Conservation (phyloP, 2,888 invertebrate species). For the Rhabditophanes sp. region DNA sequence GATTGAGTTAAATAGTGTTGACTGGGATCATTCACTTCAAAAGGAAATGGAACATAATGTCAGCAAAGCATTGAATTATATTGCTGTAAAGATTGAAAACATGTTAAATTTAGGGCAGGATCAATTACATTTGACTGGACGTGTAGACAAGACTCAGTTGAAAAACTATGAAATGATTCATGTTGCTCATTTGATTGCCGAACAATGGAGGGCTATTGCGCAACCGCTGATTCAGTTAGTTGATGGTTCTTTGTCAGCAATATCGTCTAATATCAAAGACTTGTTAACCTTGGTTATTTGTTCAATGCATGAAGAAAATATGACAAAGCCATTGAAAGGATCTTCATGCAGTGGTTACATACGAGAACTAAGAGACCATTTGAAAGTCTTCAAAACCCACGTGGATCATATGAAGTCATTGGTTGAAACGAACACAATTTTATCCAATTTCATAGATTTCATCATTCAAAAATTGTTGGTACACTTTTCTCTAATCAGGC, state of each 20-base stretch:
- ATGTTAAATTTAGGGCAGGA: constrained; percentile 1
- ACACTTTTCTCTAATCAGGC: constrained; percentile 65
- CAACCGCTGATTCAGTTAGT: constrained; percentile 7
- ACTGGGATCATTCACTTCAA: constrained; percentile 28
- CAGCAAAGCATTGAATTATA: constrained; percentile 13
- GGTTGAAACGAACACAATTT: constrained; percentile 58
- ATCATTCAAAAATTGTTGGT: constrained; percentile 72
- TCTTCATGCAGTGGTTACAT: constrained; percentile 14
- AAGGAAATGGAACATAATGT: constrained; percentile 20
- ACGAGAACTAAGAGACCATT: constrained; percentile 20
- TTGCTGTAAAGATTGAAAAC: constrained; percentile 15
- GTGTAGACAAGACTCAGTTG: constrained; percentile 12
- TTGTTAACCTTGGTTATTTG: constrained; percentile 14
- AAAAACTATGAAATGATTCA: constrained; percentile 16
- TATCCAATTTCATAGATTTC: constrained; percentile 61
- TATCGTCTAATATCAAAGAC: constrained; percentile 1
- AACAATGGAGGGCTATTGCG: constrained; percentile 5
- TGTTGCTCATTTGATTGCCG: constrained; percentile 13
- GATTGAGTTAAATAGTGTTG: constrained; percentile 28
- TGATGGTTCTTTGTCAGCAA: constrained; percentile 7
- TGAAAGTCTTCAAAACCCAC: constrained; percentile 18
- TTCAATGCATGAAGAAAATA: constrained; percentile 21
- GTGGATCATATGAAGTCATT: constrained; percentile 45
- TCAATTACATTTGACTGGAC: constrained; percentile 15
- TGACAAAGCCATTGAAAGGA: constrained; percentile 5